phyloP scores from a whole-genome alignment of 2,113 vertebrate genomes.

The Girardinichthys multiradiatus region DNA sequence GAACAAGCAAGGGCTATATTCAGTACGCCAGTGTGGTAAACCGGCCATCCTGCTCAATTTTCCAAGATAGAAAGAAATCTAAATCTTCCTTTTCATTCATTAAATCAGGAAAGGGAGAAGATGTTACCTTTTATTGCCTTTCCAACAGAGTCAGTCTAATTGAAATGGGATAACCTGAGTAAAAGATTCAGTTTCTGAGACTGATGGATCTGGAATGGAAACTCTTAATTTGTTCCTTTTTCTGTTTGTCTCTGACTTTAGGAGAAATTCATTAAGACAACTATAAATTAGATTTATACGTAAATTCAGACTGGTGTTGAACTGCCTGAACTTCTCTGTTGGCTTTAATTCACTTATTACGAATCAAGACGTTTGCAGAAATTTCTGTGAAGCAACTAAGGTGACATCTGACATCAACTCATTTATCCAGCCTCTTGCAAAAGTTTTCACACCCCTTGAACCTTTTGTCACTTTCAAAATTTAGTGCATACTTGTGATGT shows the following conservation, averaged over 20 bases:
- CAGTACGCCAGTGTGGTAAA: slow-evolving; percentile 1
- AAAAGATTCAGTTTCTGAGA: slow-evolving; percentile 5
- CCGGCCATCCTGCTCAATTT: slow-evolving; percentile 42
- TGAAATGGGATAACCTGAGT: not conserved
- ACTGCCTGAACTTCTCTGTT: not conserved
- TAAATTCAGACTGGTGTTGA: not conserved
- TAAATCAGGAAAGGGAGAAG: not conserved
- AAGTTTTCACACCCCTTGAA: not conserved
- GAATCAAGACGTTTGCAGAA: not conserved
- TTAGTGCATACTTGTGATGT: no score
- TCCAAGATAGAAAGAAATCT: not conserved
- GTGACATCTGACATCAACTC: not conserved
- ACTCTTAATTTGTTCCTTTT: not conserved
- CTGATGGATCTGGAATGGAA: not conserved
- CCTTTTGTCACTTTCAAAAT: not conserved
- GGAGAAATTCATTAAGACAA: not conserved
- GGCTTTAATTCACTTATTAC: not conserved
- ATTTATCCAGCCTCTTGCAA: not conserved
- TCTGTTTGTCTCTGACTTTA: not conserved
- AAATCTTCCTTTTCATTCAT: slow-evolving; percentile 14
- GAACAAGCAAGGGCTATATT: slow-evolving; percentile 14
- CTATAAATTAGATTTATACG: not conserved
- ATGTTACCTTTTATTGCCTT: not conserved
- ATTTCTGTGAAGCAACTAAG: not conserved
- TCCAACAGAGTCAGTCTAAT: not conserved